These are phyloP conservation scores for Zapornia atra DNA, from an alignment of 2,113 vertebrate genomes.

Conservation along the genomic window DNA sequence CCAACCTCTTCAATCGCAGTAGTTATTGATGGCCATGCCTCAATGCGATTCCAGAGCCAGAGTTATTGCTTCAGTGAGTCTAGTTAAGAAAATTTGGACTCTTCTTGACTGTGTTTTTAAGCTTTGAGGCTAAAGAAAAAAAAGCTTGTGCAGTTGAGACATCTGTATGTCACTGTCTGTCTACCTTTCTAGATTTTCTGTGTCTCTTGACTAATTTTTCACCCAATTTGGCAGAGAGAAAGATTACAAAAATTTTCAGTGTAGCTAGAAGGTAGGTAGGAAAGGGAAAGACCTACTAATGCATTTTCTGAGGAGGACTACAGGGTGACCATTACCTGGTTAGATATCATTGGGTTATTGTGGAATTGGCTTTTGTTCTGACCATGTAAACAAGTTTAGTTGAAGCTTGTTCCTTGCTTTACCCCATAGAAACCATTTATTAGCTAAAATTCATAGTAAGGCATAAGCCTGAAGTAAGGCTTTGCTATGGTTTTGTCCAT, in stretches of 20 bases:
- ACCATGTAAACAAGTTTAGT: neutral
- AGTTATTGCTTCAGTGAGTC: neutral
- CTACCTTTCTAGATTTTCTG: neutral
- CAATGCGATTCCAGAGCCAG: neutral
- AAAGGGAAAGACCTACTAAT: neutral
- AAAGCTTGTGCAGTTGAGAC: neutral
- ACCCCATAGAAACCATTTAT: neutral
- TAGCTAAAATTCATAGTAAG: neutral
- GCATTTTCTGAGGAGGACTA: neutral
- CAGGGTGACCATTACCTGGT: neutral
- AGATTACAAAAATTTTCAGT: neutral
- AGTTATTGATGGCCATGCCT: neutral
- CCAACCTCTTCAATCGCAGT: neutral
- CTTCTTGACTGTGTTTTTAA: neutral
- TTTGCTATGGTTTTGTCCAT: fast-evolving
- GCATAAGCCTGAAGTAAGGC: neutral
- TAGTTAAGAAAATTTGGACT: neutral
- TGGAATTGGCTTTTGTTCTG: neutral
- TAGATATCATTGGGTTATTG: neutral
- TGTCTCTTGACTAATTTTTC: neutral
- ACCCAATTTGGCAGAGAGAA: neutral
- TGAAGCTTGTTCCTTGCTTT: neutral
- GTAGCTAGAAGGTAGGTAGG: neutral
- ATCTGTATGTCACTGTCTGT: neutral
- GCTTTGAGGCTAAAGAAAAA: neutral